A percentile compares a stretch with the other conserved stretches of the same genome.
phyloP scores from a whole-genome alignment of 2,888 invertebrate genomes.

The Chloromyia formosa region DNA sequence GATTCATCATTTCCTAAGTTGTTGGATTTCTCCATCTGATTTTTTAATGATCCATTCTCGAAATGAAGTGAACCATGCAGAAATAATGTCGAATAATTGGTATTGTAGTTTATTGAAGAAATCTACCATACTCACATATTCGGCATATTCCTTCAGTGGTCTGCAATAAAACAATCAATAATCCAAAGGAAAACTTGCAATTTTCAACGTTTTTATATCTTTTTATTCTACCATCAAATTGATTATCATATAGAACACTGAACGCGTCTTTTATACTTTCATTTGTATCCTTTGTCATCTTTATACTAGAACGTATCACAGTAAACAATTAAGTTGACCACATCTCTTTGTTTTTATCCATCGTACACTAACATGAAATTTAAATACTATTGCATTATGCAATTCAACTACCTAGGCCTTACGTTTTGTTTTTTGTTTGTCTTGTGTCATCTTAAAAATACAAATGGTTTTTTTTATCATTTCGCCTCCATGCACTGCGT shows the following conservation, averaged over 20 bases:
- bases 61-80: too few species aligned
- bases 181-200: too few species aligned
- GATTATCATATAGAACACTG: conserved; percentile 29
- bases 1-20: too few species aligned
- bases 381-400: conserved; percentile 26
- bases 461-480: neutral
- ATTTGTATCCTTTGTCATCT: neutral
- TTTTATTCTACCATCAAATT: conserved; percentile 37
- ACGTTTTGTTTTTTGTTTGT: conserved; percentile 16
- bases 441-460: neutral
- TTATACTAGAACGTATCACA: conserved; percentile 36
- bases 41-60: too few species aligned
- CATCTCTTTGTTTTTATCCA: neutral
- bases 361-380: conserved; percentile 26
- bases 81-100: too few species aligned
- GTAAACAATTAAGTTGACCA: conserved; percentile 38
- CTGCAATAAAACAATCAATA: too few species aligned
- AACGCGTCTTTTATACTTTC: conserved; percentile 6
- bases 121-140: too few species aligned
- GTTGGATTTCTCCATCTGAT: too few species aligned
- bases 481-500: neutral
- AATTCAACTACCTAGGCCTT: conserved; percentile 23
- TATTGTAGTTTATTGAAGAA: too few species aligned
- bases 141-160: conserved; percentile 19
- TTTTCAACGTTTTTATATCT: neutral